Conservation (phyloP, 2,888 invertebrate species). For the Tachystola acroxantha region DNA sequence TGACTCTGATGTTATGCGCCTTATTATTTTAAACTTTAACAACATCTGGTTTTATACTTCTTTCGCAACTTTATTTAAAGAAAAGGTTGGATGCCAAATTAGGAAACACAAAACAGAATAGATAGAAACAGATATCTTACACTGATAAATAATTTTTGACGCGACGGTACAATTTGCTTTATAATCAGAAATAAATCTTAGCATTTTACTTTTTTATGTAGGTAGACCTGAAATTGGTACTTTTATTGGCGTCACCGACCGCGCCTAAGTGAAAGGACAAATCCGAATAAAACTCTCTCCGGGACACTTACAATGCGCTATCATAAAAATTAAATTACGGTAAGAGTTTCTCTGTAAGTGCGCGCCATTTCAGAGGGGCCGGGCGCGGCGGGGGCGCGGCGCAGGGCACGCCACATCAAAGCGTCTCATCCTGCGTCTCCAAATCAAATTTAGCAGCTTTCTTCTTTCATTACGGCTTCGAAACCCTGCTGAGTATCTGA, state of each 20-base stretch:
- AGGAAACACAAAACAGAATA: too few species aligned
- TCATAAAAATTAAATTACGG: constrained; percentile 76
- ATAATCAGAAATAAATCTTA: too few species aligned
- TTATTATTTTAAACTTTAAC: too few species aligned
- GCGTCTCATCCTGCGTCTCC: constrained; percentile 50
- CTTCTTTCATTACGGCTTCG: constrained; percentile 56
- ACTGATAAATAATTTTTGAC: too few species aligned
- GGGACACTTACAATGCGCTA: constrained; percentile 70
- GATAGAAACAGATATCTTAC: too few species aligned
- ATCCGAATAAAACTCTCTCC: constrained; percentile 57
- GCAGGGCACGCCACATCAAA: constrained; percentile 66
- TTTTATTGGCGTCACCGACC: constrained; percentile 24
- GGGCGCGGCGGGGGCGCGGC: constrained; percentile 34
- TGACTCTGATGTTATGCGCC: too few species aligned
- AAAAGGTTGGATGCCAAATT: too few species aligned
- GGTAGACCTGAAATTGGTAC: background rate
- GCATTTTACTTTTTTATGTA: background rate
- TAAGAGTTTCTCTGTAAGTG: constrained; percentile 71
- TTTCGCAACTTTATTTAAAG: too few species aligned
- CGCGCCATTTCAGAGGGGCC: constrained; percentile 58
- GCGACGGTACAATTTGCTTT: too few species aligned
- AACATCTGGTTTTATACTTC: too few species aligned
- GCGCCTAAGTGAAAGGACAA: constrained; percentile 37
- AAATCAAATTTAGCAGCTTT: constrained; percentile 73
- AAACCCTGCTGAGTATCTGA: constrained; percentile 39